These are phyloP conservation scores for Drosophila ercepeae DNA, from an alignment of 1,140 invertebrate species.

Conservation along the genomic window DNA sequence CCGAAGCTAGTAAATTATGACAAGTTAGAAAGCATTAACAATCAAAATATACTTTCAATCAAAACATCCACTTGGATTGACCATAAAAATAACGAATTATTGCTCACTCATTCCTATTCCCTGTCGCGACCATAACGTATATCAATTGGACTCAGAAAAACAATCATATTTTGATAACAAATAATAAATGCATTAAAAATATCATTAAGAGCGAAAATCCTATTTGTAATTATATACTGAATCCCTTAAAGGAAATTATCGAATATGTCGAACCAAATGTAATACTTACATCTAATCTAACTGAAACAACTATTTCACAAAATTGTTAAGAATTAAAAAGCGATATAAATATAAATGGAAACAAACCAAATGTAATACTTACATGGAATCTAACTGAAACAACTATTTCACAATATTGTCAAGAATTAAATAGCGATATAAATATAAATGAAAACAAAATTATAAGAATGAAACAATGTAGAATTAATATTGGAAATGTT, in stretches of 20 bases:
- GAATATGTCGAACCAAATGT: background rate
- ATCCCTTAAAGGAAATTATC: background rate
- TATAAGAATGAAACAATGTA: too few relatives aligned
- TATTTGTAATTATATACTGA: background rate
- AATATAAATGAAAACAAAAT: conserved; percentile 6
- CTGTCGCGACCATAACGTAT: too few relatives aligned
- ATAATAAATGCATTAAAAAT: background rate
- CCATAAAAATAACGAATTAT: too few relatives aligned
- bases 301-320: background rate
- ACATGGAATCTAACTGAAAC: conserved; percentile 8
- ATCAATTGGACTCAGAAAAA: too few relatives aligned
- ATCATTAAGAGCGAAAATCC: background rate
- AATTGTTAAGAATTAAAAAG: background rate
- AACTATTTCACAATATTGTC: background rate
- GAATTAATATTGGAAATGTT: too few relatives aligned
- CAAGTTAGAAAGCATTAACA: background rate
- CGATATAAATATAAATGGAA: conserved; percentile 1
- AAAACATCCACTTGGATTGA: too few relatives aligned
- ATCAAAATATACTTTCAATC: background rate
- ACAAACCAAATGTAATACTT: too few relatives aligned
- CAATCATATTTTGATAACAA: background rate
- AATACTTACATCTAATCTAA: conserved; percentile 3
- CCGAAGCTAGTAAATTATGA: too few relatives aligned
- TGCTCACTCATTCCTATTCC: too few relatives aligned
- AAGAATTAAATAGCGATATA: background rate